Conservation (phyloP, 2,888 invertebrate species). For the Chelonus formosanus region DNA sequence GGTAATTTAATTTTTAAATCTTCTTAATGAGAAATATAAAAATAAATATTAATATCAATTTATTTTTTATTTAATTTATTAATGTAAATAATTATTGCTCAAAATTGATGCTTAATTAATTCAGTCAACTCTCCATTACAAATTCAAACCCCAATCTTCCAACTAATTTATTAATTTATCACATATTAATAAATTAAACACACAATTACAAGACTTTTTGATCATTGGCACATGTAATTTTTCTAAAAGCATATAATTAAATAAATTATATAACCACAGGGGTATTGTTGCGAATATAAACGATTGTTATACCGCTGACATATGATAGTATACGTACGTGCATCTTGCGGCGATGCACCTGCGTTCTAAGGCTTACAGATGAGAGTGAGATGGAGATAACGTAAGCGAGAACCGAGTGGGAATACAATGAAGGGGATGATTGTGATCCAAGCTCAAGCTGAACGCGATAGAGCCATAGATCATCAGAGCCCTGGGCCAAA, state of each 20-base stretch:
- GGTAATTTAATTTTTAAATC: too few relatives aligned
- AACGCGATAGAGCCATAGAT: slow-evolving; percentile 61
- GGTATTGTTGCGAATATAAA: slow-evolving; percentile 26
- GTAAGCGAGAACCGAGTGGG: slow-evolving; percentile 37
- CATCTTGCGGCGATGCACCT: slow-evolving; percentile 30
- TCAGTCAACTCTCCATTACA: too few relatives aligned
- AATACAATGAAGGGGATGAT: slow-evolving; percentile 51
- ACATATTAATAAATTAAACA: too few relatives aligned
- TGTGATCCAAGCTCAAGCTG: slow-evolving; percentile 55
- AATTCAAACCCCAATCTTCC: too few relatives aligned
- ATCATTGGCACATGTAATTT: background rate
- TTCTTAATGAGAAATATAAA: too few relatives aligned
- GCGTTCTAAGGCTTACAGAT: slow-evolving; percentile 18
- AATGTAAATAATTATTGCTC: too few relatives aligned
- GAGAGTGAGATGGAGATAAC: slow-evolving; percentile 43
- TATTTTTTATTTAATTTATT: too few relatives aligned
- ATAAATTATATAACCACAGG: slow-evolving; percentile 35
- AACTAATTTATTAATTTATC: too few relatives aligned
- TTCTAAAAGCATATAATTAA: slow-evolving; percentile 22
- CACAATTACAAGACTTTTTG: background rate
- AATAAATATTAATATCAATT: too few relatives aligned
- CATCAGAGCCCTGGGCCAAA: slow-evolving; percentile 51
- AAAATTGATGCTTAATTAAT: too few relatives aligned
- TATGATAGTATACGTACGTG: slow-evolving; percentile 5
- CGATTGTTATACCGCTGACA: slow-evolving; percentile 22